phyloP scores from a whole-genome alignment of 2,113 vertebrate genomes.

The Callopanchax toddi region DNA sequence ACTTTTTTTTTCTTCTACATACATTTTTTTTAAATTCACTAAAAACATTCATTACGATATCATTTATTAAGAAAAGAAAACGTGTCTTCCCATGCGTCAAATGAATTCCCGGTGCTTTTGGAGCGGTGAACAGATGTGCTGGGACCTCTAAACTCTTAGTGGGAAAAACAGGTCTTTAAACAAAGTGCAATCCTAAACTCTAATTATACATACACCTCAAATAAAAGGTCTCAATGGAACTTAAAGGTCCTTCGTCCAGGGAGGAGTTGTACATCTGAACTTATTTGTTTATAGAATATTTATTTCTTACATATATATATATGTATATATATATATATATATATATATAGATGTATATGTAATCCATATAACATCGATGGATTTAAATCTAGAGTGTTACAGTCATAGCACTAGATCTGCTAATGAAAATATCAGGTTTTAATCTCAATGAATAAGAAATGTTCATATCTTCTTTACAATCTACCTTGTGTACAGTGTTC shows the following conservation, averaged over 20 bases:
- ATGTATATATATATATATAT: slow-evolving; percentile 29
- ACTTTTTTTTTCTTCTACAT: slow-evolving; percentile 54
- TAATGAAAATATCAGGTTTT: slow-evolving; percentile 78
- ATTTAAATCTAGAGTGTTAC: slow-evolving; percentile 76
- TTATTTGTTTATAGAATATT: slow-evolving; percentile 70
- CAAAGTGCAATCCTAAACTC: slow-evolving; percentile 78
- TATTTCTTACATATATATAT: slow-evolving; percentile 64
- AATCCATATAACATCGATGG: slow-evolving; percentile 74
- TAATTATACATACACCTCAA: slow-evolving; percentile 61
- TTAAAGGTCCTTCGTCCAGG: slow-evolving; percentile 63
- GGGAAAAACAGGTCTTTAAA: slow-evolving; percentile 57
- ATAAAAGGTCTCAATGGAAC: slow-evolving; percentile 62
- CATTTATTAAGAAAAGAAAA: slow-evolving; percentile 55
- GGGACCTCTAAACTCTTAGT: slow-evolving; percentile 31
- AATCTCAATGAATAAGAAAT: slow-evolving; percentile 77
- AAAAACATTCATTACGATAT: slow-evolving; percentile 75
- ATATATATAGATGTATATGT: slow-evolving; percentile 61
- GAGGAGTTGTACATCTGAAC: slow-evolving; percentile 55
- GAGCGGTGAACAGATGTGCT: slow-evolving; percentile 45
- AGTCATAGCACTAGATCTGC: slow-evolving; percentile 71
- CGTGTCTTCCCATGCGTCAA: slow-evolving; percentile 70
- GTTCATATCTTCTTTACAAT: slow-evolving; percentile 77
- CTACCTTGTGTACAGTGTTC: slow-evolving; percentile 75
- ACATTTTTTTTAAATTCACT: slow-evolving; percentile 42
- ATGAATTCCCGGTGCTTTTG: slow-evolving; percentile 42